Base-by-base conservation (phyloP, 2,797 vertebrate species). In the Peromyscus aztecus region DNA sequence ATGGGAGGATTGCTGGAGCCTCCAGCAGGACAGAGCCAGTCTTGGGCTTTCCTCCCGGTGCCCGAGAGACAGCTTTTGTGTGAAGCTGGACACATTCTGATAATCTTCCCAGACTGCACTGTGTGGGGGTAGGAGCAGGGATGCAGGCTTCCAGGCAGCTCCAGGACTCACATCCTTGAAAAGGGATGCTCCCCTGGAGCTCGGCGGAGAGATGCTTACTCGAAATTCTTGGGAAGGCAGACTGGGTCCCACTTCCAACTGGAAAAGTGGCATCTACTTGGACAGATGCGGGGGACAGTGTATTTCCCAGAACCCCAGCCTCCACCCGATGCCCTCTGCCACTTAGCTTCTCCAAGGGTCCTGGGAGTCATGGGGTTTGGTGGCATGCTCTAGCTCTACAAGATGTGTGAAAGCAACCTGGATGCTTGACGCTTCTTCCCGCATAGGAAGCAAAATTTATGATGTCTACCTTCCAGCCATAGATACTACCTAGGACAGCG, bases 61-160 rank as follows among this genome's bases (percentile, higher is more conserved):
- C 80, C 71, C 63, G 37, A 8, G 1, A 80, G 40, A 83, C 75
- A 81, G 96, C 73, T 95, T 97, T 89, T 77, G 73, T 81, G 91
- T 29, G 13, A 69, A 55, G 91, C 97, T 89, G 67, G 89, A 95
- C 87, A 92, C 65, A 86, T 1, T 49, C 86, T n/a, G 3, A 37
- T 34, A 12, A 5, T 89, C 77, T 43, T 71, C 14, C 86, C 37
- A 1, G 43, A 21, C 43, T 27, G 4, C 55, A 21, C 43, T 21
- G 94, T 84, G 21, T 7, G 17, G 80, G 75, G 85, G 92, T 2
- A 17, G 76, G 0, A 2, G 1, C 46, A 11, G 52, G 16, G 61
- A 65, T 93, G 89, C 92, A 96, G 97, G 94, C 89, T 69, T 92
- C 75, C 19, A 57, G 95, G n/a, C 75, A 78, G 61, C 78, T 89